These are phyloP conservation scores for Microtus richardsoni DNA, from an alignment of 2,113 vertebrate species.

Conservation along the genomic window DNA sequence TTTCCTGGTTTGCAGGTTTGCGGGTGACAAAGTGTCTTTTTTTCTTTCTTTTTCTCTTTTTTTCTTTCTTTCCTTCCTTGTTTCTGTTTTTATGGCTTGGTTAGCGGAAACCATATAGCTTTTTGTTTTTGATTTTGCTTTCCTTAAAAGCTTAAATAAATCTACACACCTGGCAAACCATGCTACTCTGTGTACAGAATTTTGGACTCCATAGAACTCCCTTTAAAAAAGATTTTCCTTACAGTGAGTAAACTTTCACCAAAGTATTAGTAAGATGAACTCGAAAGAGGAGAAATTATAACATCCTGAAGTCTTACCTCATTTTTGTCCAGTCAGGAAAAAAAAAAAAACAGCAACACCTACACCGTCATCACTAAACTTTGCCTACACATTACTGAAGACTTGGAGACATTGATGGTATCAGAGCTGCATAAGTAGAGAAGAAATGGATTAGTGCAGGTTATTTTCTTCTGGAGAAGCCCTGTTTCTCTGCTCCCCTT, in stretches of 20 bases:
- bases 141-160: slow-evolving; percentile 23
- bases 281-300: slow-evolving; percentile 24
- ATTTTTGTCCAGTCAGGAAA: not conserved
- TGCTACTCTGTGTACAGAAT: not conserved
- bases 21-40: slow-evolving; percentile 12
- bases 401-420: not conserved
- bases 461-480: slow-evolving; percentile 48
- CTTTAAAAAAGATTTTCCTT: not conserved
- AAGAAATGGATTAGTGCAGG: not conserved
- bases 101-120: slow-evolving; percentile 39
- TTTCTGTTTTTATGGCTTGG: not conserved
- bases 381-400: slow-evolving; percentile 30
- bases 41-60: not conserved
- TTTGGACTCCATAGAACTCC: not conserved
- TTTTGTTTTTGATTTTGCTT: not conserved
- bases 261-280: not conserved
- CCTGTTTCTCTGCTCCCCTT: slow-evolving; percentile 32
- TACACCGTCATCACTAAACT: not conserved
- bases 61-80: not conserved
- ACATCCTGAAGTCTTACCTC: slow-evolving; percentile 14
- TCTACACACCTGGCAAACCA: not conserved
- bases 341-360: not conserved
- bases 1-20: slow-evolving; percentile 56
- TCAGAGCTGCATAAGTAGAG: slow-evolving; percentile 31
- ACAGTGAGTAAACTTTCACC: not conserved